Evolutionary conservation across 2,797 vertebrate genomes (phyloP).

Genomic region (Pelochelys cantorii): DNA sequence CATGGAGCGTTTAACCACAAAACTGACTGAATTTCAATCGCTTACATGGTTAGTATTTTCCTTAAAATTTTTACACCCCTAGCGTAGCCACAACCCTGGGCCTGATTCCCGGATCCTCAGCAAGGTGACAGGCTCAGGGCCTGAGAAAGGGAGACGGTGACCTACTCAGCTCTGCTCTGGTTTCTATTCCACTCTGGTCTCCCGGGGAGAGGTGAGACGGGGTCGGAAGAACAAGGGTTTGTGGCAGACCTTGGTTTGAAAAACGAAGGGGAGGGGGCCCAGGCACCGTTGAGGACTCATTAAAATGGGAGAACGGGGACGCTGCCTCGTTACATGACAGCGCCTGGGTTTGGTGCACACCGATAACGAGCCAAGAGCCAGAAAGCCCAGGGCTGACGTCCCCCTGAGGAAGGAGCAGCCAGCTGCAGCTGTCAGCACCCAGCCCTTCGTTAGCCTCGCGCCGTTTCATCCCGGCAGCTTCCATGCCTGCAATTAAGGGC

Average conservation of each 20-base stretch:
- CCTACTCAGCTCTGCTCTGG: background rate
- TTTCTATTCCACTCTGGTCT: background rate
- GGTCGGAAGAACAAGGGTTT: background rate
- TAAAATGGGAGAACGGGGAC: background rate
- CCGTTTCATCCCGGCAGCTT: constrained; percentile 16
- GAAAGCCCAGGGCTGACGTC: background rate
- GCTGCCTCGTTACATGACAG: background rate
- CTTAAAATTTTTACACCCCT: too few species aligned
- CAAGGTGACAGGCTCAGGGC: background rate
- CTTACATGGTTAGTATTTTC: too few species aligned
- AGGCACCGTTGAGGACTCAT: fast-evolving
- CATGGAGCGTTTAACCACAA: too few species aligned
- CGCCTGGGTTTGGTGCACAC: fast-evolving
- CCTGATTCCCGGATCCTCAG: background rate
- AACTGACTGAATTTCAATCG: too few species aligned
- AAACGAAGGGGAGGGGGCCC: background rate
- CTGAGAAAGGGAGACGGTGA: background rate
- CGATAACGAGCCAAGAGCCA: background rate
- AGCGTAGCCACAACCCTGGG: background rate
- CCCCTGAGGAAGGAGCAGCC: background rate
- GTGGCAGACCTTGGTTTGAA: background rate
- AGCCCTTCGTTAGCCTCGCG: background rate
- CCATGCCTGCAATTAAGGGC: constrained; percentile 47
- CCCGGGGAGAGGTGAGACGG: fast-evolving
- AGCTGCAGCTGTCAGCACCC: constrained; percentile 36